Evolutionary conservation across 2,888 invertebrate genomes (phyloP).

Genomic region (Stictocephala bisonia): DNA sequence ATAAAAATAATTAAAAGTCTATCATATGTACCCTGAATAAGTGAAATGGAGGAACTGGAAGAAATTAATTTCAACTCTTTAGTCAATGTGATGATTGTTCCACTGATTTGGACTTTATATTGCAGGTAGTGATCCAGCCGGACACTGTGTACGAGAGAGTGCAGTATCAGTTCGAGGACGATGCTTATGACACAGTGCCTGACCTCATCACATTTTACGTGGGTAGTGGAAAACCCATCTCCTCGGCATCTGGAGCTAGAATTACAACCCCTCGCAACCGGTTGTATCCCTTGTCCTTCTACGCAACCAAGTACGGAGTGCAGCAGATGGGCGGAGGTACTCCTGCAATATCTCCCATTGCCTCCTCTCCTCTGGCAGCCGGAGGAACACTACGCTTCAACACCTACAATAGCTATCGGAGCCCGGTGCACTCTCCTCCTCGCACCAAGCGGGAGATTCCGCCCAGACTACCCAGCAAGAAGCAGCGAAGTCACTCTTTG

Average conservation of each 20-base stretch:
- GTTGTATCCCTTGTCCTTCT: conserved; percentile 80
- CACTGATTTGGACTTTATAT: no score
- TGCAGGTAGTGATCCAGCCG: conserved; percentile 83
- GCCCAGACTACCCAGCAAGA: conserved; percentile 67
- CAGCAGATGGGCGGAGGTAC: conserved; percentile 63
- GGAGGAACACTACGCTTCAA: conserved; percentile 59
- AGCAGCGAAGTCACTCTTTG: conserved; percentile 83
- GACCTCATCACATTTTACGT: conserved; percentile 95
- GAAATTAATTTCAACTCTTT: no score
- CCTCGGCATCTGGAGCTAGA: conserved; percentile 87
- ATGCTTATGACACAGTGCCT: conserved; percentile 91
- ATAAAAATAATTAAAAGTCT: no score
- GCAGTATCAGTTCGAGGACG: conserved; percentile 94
- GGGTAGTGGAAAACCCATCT: conserved; percentile 89
- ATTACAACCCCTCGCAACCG: conserved; percentile 89
- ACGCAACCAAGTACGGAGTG: conserved; percentile 71
- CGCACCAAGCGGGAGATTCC: conserved; percentile 65
- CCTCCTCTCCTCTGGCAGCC: conserved; percentile 55
- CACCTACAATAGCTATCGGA: conserved; percentile 64
- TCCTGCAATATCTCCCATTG: conserved; percentile 56
- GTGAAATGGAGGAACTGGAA: no score
- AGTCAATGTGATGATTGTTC: no score
- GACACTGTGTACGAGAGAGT: conserved; percentile 93
- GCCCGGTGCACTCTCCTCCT: conserved; percentile 71
- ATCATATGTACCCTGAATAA: no score